Base-by-base conservation (phyloP, 92 coral and sea anemone genomes). In the Umimayanthus kanabou region DNA sequence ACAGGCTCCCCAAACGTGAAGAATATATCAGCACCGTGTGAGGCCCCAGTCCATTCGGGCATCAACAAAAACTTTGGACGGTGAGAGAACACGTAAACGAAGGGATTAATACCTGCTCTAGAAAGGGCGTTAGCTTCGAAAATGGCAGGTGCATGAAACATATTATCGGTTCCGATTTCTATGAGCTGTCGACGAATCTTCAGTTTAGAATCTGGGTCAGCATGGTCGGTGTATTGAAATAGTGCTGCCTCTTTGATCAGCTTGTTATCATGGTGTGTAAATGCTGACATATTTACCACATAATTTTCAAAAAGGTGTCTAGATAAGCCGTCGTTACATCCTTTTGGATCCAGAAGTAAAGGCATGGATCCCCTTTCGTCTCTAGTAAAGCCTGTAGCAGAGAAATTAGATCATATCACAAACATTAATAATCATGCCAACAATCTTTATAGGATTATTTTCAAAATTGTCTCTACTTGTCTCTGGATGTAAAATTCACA, bases 71-170 rank as follows among this genome's bases (percentile, higher is more conserved):
- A 66, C 15, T 88, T 85, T 0, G 90, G 79, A 29, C 69, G 86
- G 16, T 88, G 90, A 50, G 80, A 84, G 42, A 88, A 88, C 39
- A 88, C 80, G 80, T 88, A 88, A 26, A 88, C 45, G n/a, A 64
- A 88, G 6, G 29, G 22, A 9, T 20, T 33, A 33, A 2, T 33
- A 33, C 37, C 37, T 33, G 37, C 37, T 33, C 37, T 33, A 2
- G 37, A 33, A 33, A 33, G 37, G 37, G 37, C 37, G 37, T 33
- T 33, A 33, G 37, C 37, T 33, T 33, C 37, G 37, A 49, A 77
- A n/a, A 89, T 57, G 9, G 89, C 88, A 16, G 96, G 96, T 5
- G 94, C 93, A 11, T 29, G 80, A 37, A 91, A 89, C 0, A 66
- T 66, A 15, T 7, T 16, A 15, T 93, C 94, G 1, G 85, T 80